Percentiles rank a stretch among this genome's conserved stretches.
Conservation (phyloP, 2,797 vertebrate species). For the Garrulus glandarius region DNA sequence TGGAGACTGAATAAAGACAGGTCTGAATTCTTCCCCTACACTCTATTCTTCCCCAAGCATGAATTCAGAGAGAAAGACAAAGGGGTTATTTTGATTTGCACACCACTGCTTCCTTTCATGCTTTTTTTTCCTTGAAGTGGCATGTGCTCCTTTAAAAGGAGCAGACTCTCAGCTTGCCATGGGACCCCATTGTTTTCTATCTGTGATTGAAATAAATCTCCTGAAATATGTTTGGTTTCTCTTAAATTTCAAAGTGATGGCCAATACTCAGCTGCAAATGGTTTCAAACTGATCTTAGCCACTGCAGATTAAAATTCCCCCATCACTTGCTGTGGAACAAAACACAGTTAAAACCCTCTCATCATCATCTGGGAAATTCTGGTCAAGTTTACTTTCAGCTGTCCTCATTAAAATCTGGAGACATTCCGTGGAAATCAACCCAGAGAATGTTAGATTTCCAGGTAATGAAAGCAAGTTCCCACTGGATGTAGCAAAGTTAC, state of each 20-base stretch:
- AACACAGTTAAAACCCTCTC: not conserved
- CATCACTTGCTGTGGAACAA: not conserved
- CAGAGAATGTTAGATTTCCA: not conserved
- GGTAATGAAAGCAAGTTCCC: not conserved
- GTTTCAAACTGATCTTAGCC: not conserved
- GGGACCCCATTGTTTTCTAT: not conserved
- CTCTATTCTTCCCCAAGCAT: constrained; percentile 28
- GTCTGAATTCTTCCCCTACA: constrained; percentile 14
- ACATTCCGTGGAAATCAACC: not conserved
- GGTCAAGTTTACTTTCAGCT: not conserved
- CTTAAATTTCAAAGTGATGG: constrained; percentile 5
- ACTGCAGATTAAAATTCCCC: not conserved
- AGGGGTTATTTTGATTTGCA: constrained; percentile 31
- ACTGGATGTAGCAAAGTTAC: not conserved
- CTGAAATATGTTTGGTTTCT: constrained; percentile 12
- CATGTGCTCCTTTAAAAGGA: constrained; percentile 5
- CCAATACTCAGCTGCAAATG: not conserved
- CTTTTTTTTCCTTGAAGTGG: not conserved
- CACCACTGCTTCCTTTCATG: constrained; percentile 2
- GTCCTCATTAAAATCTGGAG: not conserved
- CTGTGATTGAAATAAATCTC: not conserved
- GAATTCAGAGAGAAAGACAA: constrained; percentile 13
- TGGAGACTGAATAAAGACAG: not conserved
- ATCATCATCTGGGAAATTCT: not conserved
- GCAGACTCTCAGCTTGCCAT: not conserved